phyloP scores from a whole-genome alignment of 2,888 invertebrate species.

The Tenthredo scrophulariae region DNA sequence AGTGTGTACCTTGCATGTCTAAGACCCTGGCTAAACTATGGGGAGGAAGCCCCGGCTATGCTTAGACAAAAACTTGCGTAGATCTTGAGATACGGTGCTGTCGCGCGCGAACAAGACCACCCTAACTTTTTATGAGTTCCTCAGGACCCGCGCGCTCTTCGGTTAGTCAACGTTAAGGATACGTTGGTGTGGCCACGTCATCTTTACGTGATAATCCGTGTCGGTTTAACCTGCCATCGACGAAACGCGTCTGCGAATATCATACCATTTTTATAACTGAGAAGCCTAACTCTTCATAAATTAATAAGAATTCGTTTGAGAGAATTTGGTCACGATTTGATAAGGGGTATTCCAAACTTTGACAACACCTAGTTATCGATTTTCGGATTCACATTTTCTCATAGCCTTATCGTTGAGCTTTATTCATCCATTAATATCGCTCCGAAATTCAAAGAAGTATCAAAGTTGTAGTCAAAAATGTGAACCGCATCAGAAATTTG shows the following conservation, averaged over 20 bases:
- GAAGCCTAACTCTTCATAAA: background rate
- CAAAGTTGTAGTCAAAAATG: background rate
- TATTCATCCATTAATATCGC: background rate
- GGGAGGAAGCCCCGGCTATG: background rate
- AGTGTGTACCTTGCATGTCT: slow-evolving; percentile 73
- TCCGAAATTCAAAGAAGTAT: background rate
- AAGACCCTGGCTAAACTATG: slow-evolving; percentile 60
- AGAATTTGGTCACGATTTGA: background rate
- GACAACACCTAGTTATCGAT: background rate
- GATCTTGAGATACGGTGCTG: slow-evolving; percentile 29
- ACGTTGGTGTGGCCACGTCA: slow-evolving; percentile 28
- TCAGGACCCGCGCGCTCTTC: background rate
- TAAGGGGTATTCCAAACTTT: background rate
- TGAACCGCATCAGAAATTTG: background rate
- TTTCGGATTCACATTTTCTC: background rate
- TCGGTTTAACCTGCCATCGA: background rate
- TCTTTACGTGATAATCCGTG: slow-evolving; percentile 23
- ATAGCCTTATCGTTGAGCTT: background rate
- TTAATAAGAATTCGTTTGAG: background rate
- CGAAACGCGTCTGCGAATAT: slow-evolving; percentile 15
- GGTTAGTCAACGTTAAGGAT: slow-evolving; percentile 5
- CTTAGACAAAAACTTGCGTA: slow-evolving; percentile 6
- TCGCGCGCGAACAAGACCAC: slow-evolving; percentile 35
- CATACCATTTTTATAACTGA: background rate
- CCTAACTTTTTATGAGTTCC: background rate